Percentiles rank a stretch among this genome's conserved stretches.
These are phyloP conservation scores for Chalcosyrphus nemorum DNA, from an alignment of 2,888 invertebrate genomes.

Conservation along the genomic window DNA sequence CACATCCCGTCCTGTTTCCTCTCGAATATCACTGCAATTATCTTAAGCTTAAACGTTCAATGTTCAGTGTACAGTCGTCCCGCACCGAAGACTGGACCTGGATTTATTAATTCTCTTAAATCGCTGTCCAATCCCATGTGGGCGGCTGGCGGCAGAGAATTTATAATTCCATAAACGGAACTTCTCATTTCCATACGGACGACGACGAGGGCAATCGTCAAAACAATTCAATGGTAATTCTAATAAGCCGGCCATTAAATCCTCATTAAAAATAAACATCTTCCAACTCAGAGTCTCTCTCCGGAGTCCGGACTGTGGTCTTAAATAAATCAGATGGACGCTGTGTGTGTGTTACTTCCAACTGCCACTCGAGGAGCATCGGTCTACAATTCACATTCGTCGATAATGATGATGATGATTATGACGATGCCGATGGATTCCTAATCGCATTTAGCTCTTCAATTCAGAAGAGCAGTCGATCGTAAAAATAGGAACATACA, in stretches of 20 bases:
- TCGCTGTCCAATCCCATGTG: conserved; percentile 12
- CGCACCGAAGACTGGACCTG: not conserved
- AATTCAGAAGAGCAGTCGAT: conserved; percentile 63
- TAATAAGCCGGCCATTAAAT: conserved; percentile 68
- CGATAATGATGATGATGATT: conserved; percentile 62
- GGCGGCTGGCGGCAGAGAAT: conserved; percentile 27
- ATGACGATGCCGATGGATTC: conserved; percentile 64
- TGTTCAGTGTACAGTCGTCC: too few relatives aligned
- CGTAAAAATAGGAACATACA: conserved; percentile 61
- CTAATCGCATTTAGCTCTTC: conserved; percentile 72
- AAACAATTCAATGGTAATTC: conserved; percentile 65
- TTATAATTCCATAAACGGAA: conserved; percentile 38
- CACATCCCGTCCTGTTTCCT: not conserved
- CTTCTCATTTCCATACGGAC: conserved; percentile 41
- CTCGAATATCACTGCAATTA: not conserved
- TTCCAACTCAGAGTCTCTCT: conserved; percentile 16
- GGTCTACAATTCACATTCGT: conserved; percentile 56
- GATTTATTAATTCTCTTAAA: conserved; percentile 46
- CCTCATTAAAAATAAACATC: conserved; percentile 73
- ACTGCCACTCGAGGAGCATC: conserved; percentile 16
- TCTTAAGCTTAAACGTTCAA: conserved; percentile 5
- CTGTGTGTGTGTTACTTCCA: not conserved
- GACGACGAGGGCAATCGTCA: conserved; percentile 33
- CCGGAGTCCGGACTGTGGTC: conserved; percentile 12
- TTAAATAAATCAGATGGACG: conserved; percentile 59